Percentiles rank a stretch among this genome's conserved stretches.
These are phyloP conservation scores for Nyctereutes procyonoides DNA, from an alignment of 2,113 vertebrate genomes.

Conservation along the genomic window DNA sequence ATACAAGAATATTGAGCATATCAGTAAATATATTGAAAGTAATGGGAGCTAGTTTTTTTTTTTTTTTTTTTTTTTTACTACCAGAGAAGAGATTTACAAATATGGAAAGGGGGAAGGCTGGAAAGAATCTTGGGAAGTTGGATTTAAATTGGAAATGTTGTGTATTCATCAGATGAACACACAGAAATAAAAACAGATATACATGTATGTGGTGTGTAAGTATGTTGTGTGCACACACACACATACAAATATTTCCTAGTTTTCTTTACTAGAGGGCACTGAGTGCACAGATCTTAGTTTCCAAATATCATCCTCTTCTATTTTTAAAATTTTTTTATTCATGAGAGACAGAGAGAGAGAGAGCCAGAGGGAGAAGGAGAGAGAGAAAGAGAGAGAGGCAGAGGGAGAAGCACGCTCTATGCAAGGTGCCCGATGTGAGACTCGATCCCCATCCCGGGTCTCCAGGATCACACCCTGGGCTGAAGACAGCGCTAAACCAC, in stretches of 20 bases:
- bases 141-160: not conserved
- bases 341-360: no score
- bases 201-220: not conserved
- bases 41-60: not conserved
- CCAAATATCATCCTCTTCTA: not conserved
- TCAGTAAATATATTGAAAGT: not conserved
- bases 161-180: not conserved
- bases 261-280: not conserved
- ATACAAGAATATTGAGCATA: not conserved
- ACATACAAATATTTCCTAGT: not conserved
- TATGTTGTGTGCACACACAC: not conserved
- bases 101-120: not conserved
- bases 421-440: no score
- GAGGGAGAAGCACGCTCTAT: no score
- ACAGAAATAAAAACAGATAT: not conserved
- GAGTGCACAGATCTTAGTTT: not conserved
- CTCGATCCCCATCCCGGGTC: no score
- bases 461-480: no score
- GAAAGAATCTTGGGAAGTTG: not conserved
- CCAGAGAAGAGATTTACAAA: conserved; percentile 13
- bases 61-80: not conserved
- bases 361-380: no score
- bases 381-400: no score
- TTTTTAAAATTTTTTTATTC: no score
- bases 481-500: no score